Evolutionary conservation across 2,113 vertebrate species (phyloP), one percentile per base, ranked within the genome.

Genomic region (Marcusenius ussheri): DNA sequence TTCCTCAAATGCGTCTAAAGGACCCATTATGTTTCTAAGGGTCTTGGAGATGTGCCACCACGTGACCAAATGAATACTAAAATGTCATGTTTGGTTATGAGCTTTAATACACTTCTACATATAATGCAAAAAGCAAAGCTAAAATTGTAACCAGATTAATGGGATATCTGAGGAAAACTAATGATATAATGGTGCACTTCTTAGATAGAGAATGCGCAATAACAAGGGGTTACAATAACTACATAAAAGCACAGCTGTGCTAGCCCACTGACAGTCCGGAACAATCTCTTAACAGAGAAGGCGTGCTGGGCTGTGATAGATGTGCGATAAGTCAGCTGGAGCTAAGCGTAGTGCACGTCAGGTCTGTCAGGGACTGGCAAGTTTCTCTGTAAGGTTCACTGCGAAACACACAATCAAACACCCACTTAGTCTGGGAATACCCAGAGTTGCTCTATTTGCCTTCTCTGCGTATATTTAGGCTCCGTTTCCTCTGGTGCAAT

Each of bases 401-500:
- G 35, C 46, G 47, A 87, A 87, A 87, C 13, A 56, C 85, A 53
- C 27, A 87, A 87, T 87, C 85, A 87, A 39, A 87, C 85, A 58
- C 53, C 83, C 89, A 90, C 53, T 66, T 47, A 89, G 39, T 66
- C 83, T 90, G 51, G 56, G 80, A 86, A 62, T 86, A 66, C 49
- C 77, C 89, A 56, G 31, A 66, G 42, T 74, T 89, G 49, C n/a
- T 10, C 31, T 47, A 47, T 87, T 35, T 50, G 47, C 56, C 87
- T 74, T 53, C 24, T 49, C 50, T 53, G 51, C 35, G 53, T 88
- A 90, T 80, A 83, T 83, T 88, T 83, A 86, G 45, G 24, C 35
- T 74, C 77, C 19, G 21, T 53, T 88, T 90, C 86, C 90, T 90
- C 70, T 56, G 45, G 24, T 77, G 85, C 47, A 88, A 90, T 86